A percentile compares a stretch with the other conserved stretches of the same genome.
These are phyloP conservation scores for Oryzias sinensis DNA, from an alignment of 2,797 vertebrate species.

Conservation along the genomic window DNA sequence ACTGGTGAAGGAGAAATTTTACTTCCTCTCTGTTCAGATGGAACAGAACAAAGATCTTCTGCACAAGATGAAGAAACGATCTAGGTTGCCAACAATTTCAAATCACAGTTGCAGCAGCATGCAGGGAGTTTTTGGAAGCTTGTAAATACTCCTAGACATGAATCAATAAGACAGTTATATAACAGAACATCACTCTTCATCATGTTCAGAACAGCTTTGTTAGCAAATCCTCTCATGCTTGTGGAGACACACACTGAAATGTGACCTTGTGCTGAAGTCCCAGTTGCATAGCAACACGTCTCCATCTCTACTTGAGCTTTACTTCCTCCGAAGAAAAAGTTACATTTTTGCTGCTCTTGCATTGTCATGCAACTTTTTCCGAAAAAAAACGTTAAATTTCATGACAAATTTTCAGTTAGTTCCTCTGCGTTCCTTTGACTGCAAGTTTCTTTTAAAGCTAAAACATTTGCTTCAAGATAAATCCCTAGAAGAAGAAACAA, in stretches of 20 bases:
- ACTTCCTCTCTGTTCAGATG: not conserved
- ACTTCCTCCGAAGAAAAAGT: conserved; percentile 52
- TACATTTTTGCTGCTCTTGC: conserved; percentile 52
- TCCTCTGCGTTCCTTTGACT: not conserved
- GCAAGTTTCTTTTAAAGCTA: too few relatives aligned
- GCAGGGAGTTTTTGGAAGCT: too few relatives aligned
- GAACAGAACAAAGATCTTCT: not conserved
- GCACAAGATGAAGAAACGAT: not conserved
- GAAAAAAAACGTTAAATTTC: conserved; percentile 31
- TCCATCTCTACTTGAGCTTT: conserved; percentile 62
- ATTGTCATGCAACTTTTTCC: conserved; percentile 44
- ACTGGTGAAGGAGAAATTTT: not conserved
- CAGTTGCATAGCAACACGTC: conserved; percentile 78
- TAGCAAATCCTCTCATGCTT: conserved; percentile 54
- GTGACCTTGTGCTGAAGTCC: conserved; percentile 67
- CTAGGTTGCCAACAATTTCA: too few relatives aligned
- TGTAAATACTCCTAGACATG: too few relatives aligned
- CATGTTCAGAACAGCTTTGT: conserved; percentile 54
- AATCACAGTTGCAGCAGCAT: too few relatives aligned
- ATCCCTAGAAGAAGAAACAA: too few relatives aligned
- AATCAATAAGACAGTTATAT: too few relatives aligned
- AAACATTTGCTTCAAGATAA: too few relatives aligned
- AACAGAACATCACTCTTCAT: too few relatives aligned
- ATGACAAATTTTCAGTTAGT: conserved; percentile 5
- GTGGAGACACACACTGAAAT: conserved; percentile 61